A percentile compares a stretch with the other conserved stretches of the same genome.
These are phyloP conservation scores for Drosophila athabasca DNA, from an alignment of 1,140 invertebrate genomes.

Conservation along the genomic window DNA sequence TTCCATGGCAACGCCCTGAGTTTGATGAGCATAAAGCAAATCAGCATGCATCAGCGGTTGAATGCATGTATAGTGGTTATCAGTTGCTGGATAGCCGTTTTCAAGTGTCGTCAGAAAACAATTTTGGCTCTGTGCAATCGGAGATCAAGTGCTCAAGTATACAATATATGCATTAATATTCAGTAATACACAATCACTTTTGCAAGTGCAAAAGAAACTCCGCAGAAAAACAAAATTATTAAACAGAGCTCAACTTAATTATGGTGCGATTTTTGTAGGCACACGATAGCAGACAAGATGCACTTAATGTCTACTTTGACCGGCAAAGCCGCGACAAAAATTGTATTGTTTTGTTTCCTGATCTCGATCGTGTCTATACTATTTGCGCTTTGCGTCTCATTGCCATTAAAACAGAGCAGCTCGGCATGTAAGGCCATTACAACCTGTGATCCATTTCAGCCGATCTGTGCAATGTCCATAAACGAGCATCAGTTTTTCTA, in stretches of 20 bases:
- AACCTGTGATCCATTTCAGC: slow-evolving; percentile 67
- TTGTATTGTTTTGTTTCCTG: slow-evolving; percentile 44
- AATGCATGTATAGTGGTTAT: slow-evolving; percentile 49
- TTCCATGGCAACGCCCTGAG: slow-evolving; percentile 59
- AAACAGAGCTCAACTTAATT: neutral
- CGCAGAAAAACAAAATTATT: neutral
- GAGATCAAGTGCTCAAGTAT: slow-evolving; percentile 2
- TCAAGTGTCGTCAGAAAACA: slow-evolving; percentile 27
- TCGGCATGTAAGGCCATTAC: slow-evolving; percentile 46
- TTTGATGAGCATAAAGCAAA: slow-evolving; percentile 24
- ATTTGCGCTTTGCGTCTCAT: slow-evolving; percentile 31
- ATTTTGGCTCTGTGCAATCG: slow-evolving; percentile 12
- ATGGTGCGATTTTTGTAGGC: slow-evolving; percentile 3
- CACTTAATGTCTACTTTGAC: slow-evolving; percentile 13
- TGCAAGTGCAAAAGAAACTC: neutral
- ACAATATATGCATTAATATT: slow-evolving; percentile 2
- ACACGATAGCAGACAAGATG: slow-evolving; percentile 14
- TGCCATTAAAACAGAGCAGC: slow-evolving; percentile 46
- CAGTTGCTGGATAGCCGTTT: slow-evolving; percentile 56
- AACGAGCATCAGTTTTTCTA: slow-evolving; percentile 81
- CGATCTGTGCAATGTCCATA: slow-evolving; percentile 58
- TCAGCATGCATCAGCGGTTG: slow-evolving; percentile 46
- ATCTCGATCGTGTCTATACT: slow-evolving; percentile 36
- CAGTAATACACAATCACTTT: neutral
- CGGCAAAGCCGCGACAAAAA: slow-evolving; percentile 10